Evolutionary conservation across 2,888 invertebrate genomes (phyloP), one percentile per base, ranked within the genome.

Genomic region (Drosophila pseudotakahashii): DNA sequence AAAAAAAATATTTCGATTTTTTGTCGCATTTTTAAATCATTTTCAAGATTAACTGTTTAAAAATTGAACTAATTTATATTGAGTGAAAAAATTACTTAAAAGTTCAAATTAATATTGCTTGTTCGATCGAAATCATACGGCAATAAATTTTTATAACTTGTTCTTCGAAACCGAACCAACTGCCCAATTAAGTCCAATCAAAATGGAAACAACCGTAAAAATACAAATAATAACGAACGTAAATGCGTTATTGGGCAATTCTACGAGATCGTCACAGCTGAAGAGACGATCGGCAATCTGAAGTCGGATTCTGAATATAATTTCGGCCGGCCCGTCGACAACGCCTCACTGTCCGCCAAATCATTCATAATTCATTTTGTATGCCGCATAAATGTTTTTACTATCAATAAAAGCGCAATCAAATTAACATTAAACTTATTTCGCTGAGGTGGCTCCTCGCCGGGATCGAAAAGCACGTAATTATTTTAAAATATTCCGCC

Each of bases 381-480:
- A 82, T 76, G 76, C 60, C 48, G 75, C 86, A 82, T 85, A 73
- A 88, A 80, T 77, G 72, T 76, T 84, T 89, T 91, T 90, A 90
- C 88, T 90, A 88, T 85, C 89, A 89, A 91, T 91, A 90, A 90
- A 91, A 81, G 86, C 68, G 76, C 88, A 88, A 89, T 90, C 87
- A 91, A 91, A 91, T 88, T 83, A 88, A 79, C 88, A 88, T 89
- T 89, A 83, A 89, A 75, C 58, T 63, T 62, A 78, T 81, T 82
- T 72, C 58, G 45, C 63, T 7, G 23, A 59, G 60, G 67, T 67
- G 61, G 41, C 69, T 76, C 52, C 32, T 19, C 48, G 47, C 13
- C 19, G 41, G 67, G 14, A 41, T 44, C 51, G 57, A 74, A 62
- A 37, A 70, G 48, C 42, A 58, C 50, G 53, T 47, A 66, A 77